These are phyloP conservation scores for Melitaea cinxia DNA, from an alignment of 1,140 invertebrate species.

Conservation along the genomic window DNA sequence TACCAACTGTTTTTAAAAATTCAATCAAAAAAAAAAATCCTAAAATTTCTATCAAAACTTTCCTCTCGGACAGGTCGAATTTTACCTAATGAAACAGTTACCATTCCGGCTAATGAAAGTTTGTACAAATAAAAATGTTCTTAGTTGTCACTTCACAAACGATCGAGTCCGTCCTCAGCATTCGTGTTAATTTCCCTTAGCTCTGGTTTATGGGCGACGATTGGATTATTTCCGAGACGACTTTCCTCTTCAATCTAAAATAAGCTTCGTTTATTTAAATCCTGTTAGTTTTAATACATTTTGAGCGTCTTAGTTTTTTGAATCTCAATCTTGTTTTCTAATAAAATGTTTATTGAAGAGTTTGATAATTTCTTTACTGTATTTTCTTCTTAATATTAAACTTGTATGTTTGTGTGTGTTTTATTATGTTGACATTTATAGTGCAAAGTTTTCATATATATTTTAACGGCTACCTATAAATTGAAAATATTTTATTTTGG, in stretches of 20 bases:
- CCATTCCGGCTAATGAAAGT: not conserved
- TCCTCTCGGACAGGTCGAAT: not conserved
- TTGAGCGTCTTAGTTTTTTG: constrained; percentile 46
- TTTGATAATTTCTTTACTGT: not conserved
- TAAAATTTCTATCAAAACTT: not conserved
- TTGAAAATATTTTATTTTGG: too few relatives aligned
- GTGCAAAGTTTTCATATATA: too few relatives aligned
- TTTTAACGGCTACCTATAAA: too few relatives aligned
- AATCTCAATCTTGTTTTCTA: constrained; percentile 5
- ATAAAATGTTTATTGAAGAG: constrained; percentile 10
- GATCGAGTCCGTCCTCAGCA: constrained; percentile 28
- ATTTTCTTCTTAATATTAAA: not conserved
- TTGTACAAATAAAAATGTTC: constrained; percentile 19
- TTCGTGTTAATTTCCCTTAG: constrained; percentile 38
- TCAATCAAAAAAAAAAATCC: not conserved
- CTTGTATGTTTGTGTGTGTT: not conserved
- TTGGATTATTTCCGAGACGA: constrained; percentile 67
- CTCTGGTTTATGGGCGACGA: constrained; percentile 43
- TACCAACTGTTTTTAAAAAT: too few relatives aligned
- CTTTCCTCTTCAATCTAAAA: constrained; percentile 59
- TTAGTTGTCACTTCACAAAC: constrained; percentile 30
- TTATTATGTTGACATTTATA: too few relatives aligned
- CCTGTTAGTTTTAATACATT: constrained; percentile 40
- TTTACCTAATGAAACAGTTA: not conserved
- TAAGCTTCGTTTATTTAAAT: constrained; percentile 47